Evolutionary conservation across 2,797 vertebrate species (phyloP), one percentile per base, ranked within the genome.

Genomic region (Sebastes minor): DNA sequence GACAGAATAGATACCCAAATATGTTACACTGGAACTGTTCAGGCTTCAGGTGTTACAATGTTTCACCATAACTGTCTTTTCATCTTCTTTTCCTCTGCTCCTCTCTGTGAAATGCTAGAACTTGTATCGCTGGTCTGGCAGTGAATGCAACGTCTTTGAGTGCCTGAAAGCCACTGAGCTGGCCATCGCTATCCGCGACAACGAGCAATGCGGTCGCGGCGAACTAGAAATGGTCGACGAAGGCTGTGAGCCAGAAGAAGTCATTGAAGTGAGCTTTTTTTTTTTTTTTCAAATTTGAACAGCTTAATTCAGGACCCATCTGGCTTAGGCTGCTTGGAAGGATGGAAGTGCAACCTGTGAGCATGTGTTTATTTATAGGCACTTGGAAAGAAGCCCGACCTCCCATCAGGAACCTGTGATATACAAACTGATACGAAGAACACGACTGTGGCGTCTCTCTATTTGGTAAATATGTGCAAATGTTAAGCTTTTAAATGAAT

Each of bases 91-190:
- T 74, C 8, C 28, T 72, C 27, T 81, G 23, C 56, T 63, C 5
- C 23, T 18, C 23, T 46, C 10, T 74, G 12, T 62, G 2, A 46
- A 71, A 74, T 35, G 8, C 20, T 56, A 96, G 96, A 30, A 74
- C 1, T 94, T 96, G 86, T 96, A 91, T 89, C 89, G 88, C 79
- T 96, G 96, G 96, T 87, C 87, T 56, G 96, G 96, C 6, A 89
- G 85, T 4, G 72, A 94, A 0, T 66, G 86, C 87, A 96, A 95
- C 76, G 56, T 22, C 10, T 95, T 80, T 16, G 96, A 96, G 79
- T 89, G 88, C 2, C 38, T 95, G 35, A 96, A 95, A 84, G 74
- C 94, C 11, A 88, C 88, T 1, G 71, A 92, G 75, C n/a, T 96
- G 71, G 94, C 94, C 78, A 80, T 81, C 0, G 93, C 84, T 27